Evolutionary conservation across 2,888 invertebrate species (phyloP), one percentile per base, ranked within the genome.

Genomic region (Tipula lateralis): DNA sequence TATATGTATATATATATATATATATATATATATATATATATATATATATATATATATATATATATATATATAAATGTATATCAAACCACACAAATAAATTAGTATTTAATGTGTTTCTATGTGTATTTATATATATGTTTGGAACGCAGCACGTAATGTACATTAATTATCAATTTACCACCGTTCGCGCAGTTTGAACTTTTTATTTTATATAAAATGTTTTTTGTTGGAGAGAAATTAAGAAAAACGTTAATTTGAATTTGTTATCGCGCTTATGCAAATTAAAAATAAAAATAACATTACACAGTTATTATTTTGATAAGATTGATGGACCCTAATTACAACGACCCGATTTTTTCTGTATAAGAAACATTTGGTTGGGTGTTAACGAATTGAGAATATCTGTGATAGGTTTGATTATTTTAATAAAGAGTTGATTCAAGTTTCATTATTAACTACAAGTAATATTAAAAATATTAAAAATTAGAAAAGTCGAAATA

Each of bases 111-210:
- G n/a, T n/a, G n/a, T n/a, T n/a, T n/a, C n/a, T 32, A 32, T 32
- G 32, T 32, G 6, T 32, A 32, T 32, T 32, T 32, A 32, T 44
- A 3, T 44, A 66, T 66, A 66, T 66, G 12, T 66, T 66, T 66
- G 66, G 24, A 66, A 66, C 66, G 66, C 66, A 66, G 66, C 66
- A 66, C 66, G 66, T 66, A 66, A 66, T 66, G 66, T 66, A 66
- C 66, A 66, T 66, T 66, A 66, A 66, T 66, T 66, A 66, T 66
- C 66, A 66, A 66, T 66, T 66, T 66, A 66, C 24, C 66, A 66
- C 66, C 24, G 66, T 66, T 24, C 66, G 66, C 66, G 66, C 66
- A 24, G 66, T 24, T 66, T 66, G 66, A 66, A 66, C 24, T 66
- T 66, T 66, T 66, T 66, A 9, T 66, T 66, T 6, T 66, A 13